Evolutionary conservation across 2,113 vertebrate species (phyloP), one percentile per base, ranked within the genome.

Genomic region (Seriola quinqueradiata): DNA sequence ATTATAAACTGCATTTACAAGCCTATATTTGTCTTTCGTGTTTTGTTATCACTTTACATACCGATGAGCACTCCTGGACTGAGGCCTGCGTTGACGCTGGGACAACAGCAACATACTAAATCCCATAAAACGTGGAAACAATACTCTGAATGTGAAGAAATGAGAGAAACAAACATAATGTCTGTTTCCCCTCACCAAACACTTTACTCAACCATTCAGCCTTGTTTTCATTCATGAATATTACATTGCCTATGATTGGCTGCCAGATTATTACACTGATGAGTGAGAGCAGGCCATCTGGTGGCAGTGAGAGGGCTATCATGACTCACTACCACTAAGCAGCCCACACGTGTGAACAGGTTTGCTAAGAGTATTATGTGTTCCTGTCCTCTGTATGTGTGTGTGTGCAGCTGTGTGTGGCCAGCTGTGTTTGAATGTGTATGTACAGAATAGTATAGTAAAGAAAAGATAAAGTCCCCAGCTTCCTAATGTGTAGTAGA

Each of bases 151-250:
- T 72, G 14, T 74, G 58, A 75, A 81, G 58, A 44, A 69, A 81
- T 14, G 1, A 61, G 34, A 75, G 50, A 81, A 70, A 75, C 50
- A 86, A 80, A 79, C 74, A 74, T 40, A 61, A 61, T 60, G 50
- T 79, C 52, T 81, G 78, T 68, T 57, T 44, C 40, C 50, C 67
- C 40, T 76, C 70, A 57, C 54, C 50, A 82, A 83, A 80, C 66
- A 81, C 88, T 90, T 82, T 63, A 57, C 54, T 71, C 54, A 77
- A 71, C 69, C 69, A 86, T 67, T 71, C 60, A 76, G 78, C 32
- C 67, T 71, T 54, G 74, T 76, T 89, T 90, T 90, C 84, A 91
- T 89, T 92, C 87, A 93, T 91, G 77, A 89, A 93, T 91, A 89
- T 92, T 90, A 67, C 80, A 90, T 89, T 28, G 83, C 23, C 19